Evolutionary conservation across 2,888 invertebrate genomes (phyloP).

Genomic region (Trachelus troglodyta): DNA sequence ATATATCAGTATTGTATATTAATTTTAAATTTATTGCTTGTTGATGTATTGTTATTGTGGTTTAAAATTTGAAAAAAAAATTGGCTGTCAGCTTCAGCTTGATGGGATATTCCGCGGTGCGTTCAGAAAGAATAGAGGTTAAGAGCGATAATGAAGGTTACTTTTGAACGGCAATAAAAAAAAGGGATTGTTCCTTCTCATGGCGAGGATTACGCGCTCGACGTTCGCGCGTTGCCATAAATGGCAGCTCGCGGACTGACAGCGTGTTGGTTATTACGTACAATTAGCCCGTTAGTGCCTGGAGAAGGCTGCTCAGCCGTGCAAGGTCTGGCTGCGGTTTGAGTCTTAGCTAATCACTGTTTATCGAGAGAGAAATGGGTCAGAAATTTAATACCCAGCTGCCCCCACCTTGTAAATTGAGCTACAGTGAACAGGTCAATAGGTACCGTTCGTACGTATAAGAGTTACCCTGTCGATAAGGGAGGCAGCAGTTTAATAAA

Average conservation of each 20-base stretch:
- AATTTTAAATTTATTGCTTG: no score
- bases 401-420: conserved; percentile 25
- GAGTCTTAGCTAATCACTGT: conserved; percentile 55
- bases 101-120: no score
- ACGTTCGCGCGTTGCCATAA: conserved; percentile 38
- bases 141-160: background rate
- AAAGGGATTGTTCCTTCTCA: background rate
- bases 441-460: no score
- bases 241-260: conserved; percentile 41
- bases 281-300: conserved; percentile 50
- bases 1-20: no score
- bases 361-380: conserved; percentile 43
- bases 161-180: background rate
- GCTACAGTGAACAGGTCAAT: background rate
- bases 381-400: conserved; percentile 39
- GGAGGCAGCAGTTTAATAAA: no score
- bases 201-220: background rate
- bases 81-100: no score
- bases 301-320: conserved; percentile 51
- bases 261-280: conserved; percentile 53
- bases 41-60: no score
- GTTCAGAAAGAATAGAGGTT: no score
- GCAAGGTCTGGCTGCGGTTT: conserved; percentile 59
- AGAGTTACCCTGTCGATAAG: no score
- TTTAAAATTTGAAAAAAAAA: no score